A percentile compares a stretch with the other conserved stretches of the same genome.
Evolutionary conservation across 2,888 invertebrate species (phyloP).

Genomic region (Apamea monoglypha): DNA sequence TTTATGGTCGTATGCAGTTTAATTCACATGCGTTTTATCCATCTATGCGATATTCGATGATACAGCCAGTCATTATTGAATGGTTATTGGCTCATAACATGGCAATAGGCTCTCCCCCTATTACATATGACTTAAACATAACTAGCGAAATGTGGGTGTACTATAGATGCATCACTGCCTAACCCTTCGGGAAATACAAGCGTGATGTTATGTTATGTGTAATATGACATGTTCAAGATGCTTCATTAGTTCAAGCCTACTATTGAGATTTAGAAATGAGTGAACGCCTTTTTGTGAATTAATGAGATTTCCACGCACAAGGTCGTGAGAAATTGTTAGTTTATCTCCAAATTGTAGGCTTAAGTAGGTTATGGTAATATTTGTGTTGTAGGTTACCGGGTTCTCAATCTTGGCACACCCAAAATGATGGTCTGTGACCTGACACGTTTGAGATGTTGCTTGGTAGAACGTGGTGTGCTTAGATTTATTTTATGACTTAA

Average conservation of each 20-base stretch:
- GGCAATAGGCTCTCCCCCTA: neutral
- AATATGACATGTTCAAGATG: neutral
- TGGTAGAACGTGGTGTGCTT: conserved; percentile 1
- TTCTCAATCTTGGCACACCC: conserved; percentile 19
- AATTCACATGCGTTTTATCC: neutral
- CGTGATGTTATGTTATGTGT: neutral
- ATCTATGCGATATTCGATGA: conserved; percentile 6
- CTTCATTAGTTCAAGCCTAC: neutral
- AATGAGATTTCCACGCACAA: conserved; percentile 30
- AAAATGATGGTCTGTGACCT: conserved; percentile 21
- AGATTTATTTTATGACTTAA: neutral
- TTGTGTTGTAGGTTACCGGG: conserved; percentile 41
- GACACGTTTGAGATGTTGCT: conserved; percentile 34
- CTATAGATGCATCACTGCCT: no score
- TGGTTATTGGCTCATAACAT: neutral
- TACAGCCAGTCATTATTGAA: neutral
- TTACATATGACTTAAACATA: no score
- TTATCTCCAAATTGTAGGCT: conserved; percentile 31
- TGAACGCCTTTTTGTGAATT: conserved; percentile 16
- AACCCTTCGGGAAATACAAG: no score
- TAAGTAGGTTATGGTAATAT: conserved; percentile 35
- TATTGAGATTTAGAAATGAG: neutral
- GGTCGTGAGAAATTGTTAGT: conserved; percentile 48
- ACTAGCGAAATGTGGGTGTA: no score
- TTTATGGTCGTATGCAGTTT: neutral